A percentile compares a stretch with the other conserved stretches of the same genome.
Conservation (phyloP, 2,113 vertebrate genomes). For the Vanacampus margaritifer region DNA sequence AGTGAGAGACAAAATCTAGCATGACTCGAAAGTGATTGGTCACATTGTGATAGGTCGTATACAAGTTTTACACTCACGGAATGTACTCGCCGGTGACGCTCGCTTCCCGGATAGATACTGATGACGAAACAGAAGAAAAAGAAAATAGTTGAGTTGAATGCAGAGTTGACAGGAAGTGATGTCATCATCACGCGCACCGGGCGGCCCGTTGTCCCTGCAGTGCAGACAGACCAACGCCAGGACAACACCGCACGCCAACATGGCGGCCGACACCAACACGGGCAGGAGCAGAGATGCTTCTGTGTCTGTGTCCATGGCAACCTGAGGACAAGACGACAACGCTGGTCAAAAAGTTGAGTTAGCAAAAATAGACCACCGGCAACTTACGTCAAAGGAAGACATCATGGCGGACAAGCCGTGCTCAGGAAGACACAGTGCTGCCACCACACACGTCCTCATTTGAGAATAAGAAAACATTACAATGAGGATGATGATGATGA, state of each 20-base stretch:
- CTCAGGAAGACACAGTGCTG: neutral
- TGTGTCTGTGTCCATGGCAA: constrained; percentile 38
- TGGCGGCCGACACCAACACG: neutral
- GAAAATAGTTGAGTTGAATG: neutral
- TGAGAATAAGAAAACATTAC: neutral
- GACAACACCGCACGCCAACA: constrained; percentile 23
- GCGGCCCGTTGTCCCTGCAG: constrained; percentile 36
- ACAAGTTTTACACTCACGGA: constrained; percentile 22
- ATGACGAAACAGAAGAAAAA: neutral
- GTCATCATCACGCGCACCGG: constrained; percentile 23
- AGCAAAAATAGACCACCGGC: neutral
- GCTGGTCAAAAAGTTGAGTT: neutral
- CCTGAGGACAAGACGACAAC: constrained; percentile 20
- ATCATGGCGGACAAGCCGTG: neutral
- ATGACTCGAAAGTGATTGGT: neutral
- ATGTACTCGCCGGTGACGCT: constrained; percentile 31
- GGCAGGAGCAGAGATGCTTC: constrained; percentile 8
- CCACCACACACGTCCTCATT: neutral
- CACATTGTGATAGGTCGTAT: neutral
- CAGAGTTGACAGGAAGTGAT: neutral
- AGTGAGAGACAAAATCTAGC: neutral
- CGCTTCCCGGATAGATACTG: constrained; percentile 37
- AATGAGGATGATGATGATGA: neutral
- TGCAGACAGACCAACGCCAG: constrained; percentile 36
- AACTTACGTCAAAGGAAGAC: neutral